Conservation (phyloP, 2,888 invertebrate genomes). For the Amblyteles armatorius region DNA sequence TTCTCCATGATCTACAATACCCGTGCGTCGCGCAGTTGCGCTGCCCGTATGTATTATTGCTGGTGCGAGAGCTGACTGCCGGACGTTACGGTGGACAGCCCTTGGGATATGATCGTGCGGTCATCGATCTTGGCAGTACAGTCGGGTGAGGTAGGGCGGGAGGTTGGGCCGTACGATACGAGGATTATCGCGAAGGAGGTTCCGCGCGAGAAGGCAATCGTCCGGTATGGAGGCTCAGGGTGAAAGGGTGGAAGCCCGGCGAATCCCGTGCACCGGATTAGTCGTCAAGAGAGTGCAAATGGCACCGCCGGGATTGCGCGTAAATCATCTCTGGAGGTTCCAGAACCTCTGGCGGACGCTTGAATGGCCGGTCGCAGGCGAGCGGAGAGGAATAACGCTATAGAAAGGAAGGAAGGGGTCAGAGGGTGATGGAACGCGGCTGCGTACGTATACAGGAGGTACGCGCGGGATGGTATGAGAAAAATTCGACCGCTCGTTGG, state of each 20-base stretch:
- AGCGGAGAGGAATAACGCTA: conserved; percentile 12
- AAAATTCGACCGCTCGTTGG: conserved; percentile 47
- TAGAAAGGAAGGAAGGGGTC: conserved; percentile 18
- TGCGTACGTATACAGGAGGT: conserved; percentile 19
- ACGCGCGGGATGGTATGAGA: conserved; percentile 55
- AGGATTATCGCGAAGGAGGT: conserved; percentile 43
- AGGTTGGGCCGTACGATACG: neutral
- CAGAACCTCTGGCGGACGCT: conserved; percentile 38
- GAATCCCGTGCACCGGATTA: conserved; percentile 74
- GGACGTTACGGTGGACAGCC: conserved; percentile 38
- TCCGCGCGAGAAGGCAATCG: conserved; percentile 27
- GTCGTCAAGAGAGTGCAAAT: conserved; percentile 78
- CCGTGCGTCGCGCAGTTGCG: neutral
- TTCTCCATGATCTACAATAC: neutral
- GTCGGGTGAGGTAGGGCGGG: neutral
- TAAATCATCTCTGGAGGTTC: conserved; percentile 74
- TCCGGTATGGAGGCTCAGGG: conserved; percentile 9
- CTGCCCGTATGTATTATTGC: conserved; percentile 43
- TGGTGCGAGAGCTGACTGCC: conserved; percentile 28
- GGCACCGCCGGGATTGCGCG: conserved; percentile 75
- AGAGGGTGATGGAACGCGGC: conserved; percentile 18
- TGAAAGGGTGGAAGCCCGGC: conserved; percentile 50
- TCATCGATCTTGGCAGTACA: conserved; percentile 57
- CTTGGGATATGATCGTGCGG: conserved; percentile 25
- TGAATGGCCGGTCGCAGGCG: conserved; percentile 12